These are phyloP conservation scores for Trichechus manatus DNA, from an alignment of 2,113 vertebrate species.

Conservation along the genomic window DNA sequence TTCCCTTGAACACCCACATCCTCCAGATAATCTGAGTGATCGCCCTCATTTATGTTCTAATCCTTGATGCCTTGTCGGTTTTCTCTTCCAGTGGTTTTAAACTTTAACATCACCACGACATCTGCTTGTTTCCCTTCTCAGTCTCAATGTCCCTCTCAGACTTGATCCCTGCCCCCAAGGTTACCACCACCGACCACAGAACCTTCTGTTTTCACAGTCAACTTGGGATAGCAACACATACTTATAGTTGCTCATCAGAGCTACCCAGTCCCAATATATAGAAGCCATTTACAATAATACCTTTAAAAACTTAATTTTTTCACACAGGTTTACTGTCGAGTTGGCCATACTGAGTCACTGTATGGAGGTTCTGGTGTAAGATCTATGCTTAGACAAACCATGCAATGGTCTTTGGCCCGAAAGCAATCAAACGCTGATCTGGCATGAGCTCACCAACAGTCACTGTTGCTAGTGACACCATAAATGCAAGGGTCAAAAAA, in stretches of 20 bases:
- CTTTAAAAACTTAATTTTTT: background rate
- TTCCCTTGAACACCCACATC: background rate
- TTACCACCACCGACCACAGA: background rate
- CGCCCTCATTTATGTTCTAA: background rate
- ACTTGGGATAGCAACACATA: background rate
- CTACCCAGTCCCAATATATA: background rate
- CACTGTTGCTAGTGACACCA: slow-evolving; percentile 4
- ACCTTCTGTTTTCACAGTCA: background rate
- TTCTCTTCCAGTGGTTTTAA: slow-evolving; percentile 42
- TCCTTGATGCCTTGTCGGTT: background rate
- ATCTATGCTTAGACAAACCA: background rate
- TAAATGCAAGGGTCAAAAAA: slow-evolving; percentile 17
- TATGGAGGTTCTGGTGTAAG: background rate
- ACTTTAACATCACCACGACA: background rate
- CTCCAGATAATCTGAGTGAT: background rate
- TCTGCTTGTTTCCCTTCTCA: background rate
- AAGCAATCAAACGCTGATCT: slow-evolving; percentile 23
- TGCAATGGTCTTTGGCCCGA: background rate
- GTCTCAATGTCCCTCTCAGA: background rate
- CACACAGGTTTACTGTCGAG: background rate
- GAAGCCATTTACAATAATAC: background rate
- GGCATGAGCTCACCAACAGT: background rate
- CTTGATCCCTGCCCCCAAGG: background rate
- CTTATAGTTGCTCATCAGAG: background rate
- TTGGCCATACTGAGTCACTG: background rate